Evolutionary conservation across 1,140 invertebrate genomes (phyloP).

Genomic region (Drosophila prosaltans): DNA sequence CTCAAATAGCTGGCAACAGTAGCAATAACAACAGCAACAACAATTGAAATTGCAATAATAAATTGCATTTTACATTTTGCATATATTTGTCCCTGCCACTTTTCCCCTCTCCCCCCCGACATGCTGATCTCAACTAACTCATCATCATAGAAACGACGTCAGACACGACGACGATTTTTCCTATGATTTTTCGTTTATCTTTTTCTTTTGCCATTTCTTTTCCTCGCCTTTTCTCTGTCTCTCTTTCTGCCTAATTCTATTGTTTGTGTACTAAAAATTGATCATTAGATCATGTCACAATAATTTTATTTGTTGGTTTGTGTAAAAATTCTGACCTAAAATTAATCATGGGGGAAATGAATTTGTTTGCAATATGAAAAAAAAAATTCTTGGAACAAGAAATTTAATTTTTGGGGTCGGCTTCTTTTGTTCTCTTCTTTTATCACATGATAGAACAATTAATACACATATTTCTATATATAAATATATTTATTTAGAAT

Average conservation of each 20-base stretch:
- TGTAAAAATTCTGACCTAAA: constrained; percentile 12
- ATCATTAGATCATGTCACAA: constrained; percentile 78
- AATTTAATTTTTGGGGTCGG: neutral
- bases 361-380: neutral
- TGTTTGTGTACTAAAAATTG: constrained; percentile 73
- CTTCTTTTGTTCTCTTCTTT: constrained; percentile 1
- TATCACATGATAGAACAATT: constrained; percentile 7
- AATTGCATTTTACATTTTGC: constrained; percentile 64
- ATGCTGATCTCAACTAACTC: neutral
- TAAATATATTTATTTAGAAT: constrained; percentile 8
- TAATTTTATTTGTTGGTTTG: constrained; percentile 56
- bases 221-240: constrained; percentile 25
- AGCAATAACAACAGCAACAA: constrained; percentile 13
- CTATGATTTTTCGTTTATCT: neutral
- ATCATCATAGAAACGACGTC: constrained; percentile 6
- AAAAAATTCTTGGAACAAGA: neutral
- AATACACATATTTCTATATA: neutral
- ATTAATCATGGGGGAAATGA: constrained; percentile 28
- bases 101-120: neutral
- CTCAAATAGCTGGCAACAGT: constrained; percentile 48
- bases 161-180: constrained; percentile 7
- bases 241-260: constrained; percentile 22
- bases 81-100: neutral
- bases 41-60: constrained; percentile 55
- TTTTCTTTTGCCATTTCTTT: constrained; percentile 28